Percentiles rank a stretch among this genome's conserved stretches.
Evolutionary conservation across 2,888 invertebrate genomes (phyloP).

Genomic region (Palloptera scutellata): DNA sequence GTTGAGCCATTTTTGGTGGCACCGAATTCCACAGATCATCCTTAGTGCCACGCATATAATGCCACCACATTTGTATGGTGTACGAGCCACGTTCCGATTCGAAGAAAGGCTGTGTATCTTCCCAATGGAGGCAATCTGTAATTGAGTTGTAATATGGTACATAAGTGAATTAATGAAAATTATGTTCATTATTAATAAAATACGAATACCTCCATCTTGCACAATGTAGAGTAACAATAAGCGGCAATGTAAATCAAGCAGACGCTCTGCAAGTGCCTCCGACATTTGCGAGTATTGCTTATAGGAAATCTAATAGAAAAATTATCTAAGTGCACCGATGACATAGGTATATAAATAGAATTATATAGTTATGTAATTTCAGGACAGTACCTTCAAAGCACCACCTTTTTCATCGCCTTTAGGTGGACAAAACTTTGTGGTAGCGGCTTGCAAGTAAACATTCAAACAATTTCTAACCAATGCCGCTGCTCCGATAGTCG

Average conservation of each 20-base stretch:
- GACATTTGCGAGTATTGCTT: constrained; percentile 84
- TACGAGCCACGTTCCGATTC: constrained; percentile 81
- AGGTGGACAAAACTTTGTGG: constrained; percentile 59
- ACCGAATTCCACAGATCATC: constrained; percentile 87
- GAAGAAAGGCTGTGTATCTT: constrained; percentile 72
- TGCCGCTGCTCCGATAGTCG: constrained; percentile 82
- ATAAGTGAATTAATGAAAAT: no score
- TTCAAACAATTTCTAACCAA: constrained; percentile 80
- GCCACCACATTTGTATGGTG: constrained; percentile 88
- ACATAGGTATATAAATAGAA: not conserved
- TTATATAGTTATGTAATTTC: not conserved
- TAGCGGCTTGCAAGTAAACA: constrained; percentile 73
- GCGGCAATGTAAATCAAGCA: constrained; percentile 81
- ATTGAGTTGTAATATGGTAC: no score
- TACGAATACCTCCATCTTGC: constrained; percentile 70
- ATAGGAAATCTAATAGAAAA: constrained; percentile 67
- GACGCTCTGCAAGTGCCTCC: constrained; percentile 82
- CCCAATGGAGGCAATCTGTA: constrained; percentile 80
- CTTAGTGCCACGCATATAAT: constrained; percentile 80
- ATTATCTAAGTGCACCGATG: no score
- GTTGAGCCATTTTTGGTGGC: constrained; percentile 87
- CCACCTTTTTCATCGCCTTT: constrained; percentile 64
- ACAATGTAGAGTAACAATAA: constrained; percentile 80
- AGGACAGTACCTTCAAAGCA: constrained; percentile 52
- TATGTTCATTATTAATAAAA: no score